Percentiles rank a stretch among this genome's conserved stretches.
phyloP scores from a whole-genome alignment of 2,888 invertebrate species.

The Meghimatium bilineatum region DNA sequence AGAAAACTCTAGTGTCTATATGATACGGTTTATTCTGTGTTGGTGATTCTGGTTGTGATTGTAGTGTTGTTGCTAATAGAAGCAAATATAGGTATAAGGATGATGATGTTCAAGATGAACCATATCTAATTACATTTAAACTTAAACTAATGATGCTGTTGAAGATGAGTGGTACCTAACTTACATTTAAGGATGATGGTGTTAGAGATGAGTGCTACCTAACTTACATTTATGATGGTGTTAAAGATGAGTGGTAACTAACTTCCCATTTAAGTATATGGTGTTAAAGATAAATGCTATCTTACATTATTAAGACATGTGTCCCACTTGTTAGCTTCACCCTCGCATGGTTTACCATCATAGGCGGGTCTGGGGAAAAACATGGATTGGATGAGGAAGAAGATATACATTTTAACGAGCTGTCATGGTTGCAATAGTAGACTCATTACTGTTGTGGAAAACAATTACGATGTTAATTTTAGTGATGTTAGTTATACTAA shows the following conservation, averaged over 20 bases:
- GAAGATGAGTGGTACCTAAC: too few relatives aligned
- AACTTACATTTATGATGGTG: too few relatives aligned
- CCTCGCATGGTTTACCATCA: slow-evolving; percentile 79
- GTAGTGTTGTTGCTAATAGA: not conserved
- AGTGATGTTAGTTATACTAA: not conserved
- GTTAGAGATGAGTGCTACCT: too few relatives aligned
- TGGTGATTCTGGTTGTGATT: not conserved
- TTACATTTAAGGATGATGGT: not conserved
- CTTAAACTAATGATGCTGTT: not conserved
- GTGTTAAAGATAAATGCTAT: not conserved
- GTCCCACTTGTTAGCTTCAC: slow-evolving; percentile 80
- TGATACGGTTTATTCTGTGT: too few relatives aligned
- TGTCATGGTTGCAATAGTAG: not conserved
- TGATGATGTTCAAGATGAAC: too few relatives aligned
- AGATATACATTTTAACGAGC: not conserved
- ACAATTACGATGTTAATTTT: not conserved
- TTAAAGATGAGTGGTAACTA: too few relatives aligned
- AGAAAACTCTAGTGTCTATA: too few relatives aligned
- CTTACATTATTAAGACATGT: slow-evolving; percentile 79
- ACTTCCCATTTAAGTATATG: too few relatives aligned
- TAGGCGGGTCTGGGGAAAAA: slow-evolving; percentile 24
- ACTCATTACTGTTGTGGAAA: not conserved
- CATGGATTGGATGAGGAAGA: not conserved
- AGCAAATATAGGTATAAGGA: too few relatives aligned
- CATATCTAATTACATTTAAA: too few relatives aligned